phyloP scores from a whole-genome alignment of 2,113 vertebrate genomes.

The Myodes glareolus region DNA sequence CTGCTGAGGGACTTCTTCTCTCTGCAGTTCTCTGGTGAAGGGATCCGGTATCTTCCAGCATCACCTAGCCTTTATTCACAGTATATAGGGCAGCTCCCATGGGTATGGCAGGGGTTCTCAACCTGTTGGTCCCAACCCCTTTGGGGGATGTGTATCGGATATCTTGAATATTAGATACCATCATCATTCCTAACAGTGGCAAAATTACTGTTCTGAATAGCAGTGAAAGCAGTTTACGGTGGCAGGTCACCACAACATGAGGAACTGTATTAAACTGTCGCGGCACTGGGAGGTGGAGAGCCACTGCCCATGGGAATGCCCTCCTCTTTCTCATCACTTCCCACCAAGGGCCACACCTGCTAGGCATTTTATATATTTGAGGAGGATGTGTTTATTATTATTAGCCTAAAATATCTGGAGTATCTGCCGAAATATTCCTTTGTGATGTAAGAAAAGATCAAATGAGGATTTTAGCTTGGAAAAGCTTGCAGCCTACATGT shows the following conservation, averaged over 20 bases:
- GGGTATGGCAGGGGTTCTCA: background rate
- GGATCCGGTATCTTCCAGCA: background rate
- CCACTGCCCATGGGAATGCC: background rate
- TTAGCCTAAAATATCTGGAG: background rate
- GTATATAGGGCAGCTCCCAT: background rate
- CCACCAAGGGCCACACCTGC: background rate
- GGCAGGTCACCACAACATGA: background rate
- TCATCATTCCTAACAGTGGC: background rate
- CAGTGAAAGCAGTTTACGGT: background rate
- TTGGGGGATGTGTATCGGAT: background rate
- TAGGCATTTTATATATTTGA: background rate
- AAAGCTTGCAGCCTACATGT: background rate
- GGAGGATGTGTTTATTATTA: slow-evolving; percentile 15
- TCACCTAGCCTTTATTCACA: background rate
- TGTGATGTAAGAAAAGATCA: background rate
- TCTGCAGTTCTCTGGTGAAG: background rate
- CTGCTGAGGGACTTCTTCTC: background rate
- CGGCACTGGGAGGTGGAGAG: background rate
- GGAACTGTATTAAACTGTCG: background rate
- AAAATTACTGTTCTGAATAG: background rate
- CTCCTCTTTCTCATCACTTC: background rate
- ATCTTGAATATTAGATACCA: background rate
- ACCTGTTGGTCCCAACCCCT: background rate
- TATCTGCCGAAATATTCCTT: background rate
- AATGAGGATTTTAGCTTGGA: background rate